Evolutionary conservation across 2,797 vertebrate species (phyloP).

Genomic region (Cossypha caffra): DNA sequence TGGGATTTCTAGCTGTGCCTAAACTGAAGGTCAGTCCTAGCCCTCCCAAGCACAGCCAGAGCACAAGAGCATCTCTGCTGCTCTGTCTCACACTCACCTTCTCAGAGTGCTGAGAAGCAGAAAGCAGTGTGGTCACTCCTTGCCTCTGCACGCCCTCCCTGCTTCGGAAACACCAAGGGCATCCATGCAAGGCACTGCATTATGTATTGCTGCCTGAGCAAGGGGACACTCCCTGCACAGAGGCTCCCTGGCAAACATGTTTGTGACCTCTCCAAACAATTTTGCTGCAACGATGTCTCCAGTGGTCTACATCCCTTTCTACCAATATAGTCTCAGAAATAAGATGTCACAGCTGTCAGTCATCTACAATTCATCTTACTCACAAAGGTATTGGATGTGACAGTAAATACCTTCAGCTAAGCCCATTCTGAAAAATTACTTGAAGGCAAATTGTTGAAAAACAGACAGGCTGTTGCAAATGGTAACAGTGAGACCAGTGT

Average conservation of each 20-base stretch:
- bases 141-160: rapidly evolving
- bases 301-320: neutral
- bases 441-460: conserved; percentile 16
- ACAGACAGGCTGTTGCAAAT: neutral
- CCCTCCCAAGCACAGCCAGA: neutral
- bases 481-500: neutral
- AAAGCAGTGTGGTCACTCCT: neutral
- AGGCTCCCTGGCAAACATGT: neutral
- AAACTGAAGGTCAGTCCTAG: neutral
- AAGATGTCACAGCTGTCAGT: neutral
- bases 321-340: neutral
- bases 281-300: neutral
- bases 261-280: neutral
- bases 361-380: neutral
- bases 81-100: neutral
- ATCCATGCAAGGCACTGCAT: neutral
- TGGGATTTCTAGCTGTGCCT: neutral
- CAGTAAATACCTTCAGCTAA: conserved; percentile 11
- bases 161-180: neutral
- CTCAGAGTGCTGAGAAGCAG: neutral
- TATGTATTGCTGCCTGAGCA: neutral
- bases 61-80: neutral
- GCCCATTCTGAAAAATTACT: neutral
- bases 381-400: neutral
- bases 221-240: neutral